phyloP scores from a whole-genome alignment of 2,888 invertebrate species.

The Deroplatys truncata region DNA sequence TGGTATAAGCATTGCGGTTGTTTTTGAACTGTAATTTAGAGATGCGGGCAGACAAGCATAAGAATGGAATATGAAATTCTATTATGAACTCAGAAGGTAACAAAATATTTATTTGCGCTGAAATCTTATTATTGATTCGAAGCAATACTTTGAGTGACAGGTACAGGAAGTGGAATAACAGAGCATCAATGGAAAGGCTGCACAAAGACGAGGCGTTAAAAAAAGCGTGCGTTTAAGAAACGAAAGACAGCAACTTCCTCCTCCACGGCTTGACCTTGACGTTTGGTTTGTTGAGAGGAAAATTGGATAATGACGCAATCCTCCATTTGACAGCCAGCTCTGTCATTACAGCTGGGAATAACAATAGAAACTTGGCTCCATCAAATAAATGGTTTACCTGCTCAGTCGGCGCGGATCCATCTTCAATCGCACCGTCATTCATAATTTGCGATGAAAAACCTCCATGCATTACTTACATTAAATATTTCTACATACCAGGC shows the following conservation, averaged over 20 bases:
- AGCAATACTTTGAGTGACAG: too few species aligned
- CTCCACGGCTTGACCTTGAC: background rate
- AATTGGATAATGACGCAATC: background rate
- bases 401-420: background rate
- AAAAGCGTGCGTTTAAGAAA: background rate
- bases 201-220: too few species aligned
- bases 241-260: background rate
- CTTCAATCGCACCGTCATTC: too few species aligned
- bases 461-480: background rate
- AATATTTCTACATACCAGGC: background rate
- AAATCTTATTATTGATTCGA: too few species aligned
- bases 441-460: background rate
- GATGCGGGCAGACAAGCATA: too few species aligned
- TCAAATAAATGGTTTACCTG: background rate
- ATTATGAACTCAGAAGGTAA: too few species aligned
- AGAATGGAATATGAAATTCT: too few species aligned
- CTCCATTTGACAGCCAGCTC: background rate
- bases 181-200: too few species aligned
- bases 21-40: too few species aligned
- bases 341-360: background rate
- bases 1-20: too few species aligned
- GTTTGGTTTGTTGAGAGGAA: background rate
- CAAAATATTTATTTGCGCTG: too few species aligned
- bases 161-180: too few species aligned
- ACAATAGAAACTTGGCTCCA: background rate